Base-by-base conservation (phyloP, 1,140 invertebrate genomes). In the Euwallacea similis region DNA sequence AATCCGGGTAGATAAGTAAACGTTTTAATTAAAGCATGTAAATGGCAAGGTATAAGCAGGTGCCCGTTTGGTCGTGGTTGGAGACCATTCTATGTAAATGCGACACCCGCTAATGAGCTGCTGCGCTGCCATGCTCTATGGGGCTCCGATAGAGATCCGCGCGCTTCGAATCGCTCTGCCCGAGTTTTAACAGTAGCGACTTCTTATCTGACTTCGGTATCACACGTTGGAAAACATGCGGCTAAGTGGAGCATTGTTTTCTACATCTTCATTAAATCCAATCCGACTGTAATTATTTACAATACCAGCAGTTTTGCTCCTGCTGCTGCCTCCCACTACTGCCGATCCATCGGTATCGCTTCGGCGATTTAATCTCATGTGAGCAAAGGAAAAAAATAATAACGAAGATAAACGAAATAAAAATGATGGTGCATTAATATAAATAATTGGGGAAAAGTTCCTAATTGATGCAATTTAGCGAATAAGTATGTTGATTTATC, bases 31-130 rank as follows among this genome's bases (percentile, higher is more conserved):
- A 76, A 76, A 75, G 72, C 70, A 76, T 75, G 73, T 64, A 76
- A 76, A 75, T 75, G 66, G 10, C 59, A 10, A 42, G 9, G 42
- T 13, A 21, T 41, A 69, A 70, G 69, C 74, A 76, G 75, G 75
- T 76, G 75, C 73, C 70, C 74, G 66, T 67, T 66, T 73, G 71
- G 11, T 50, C 73, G 72, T 72, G 74, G 75, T 53, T 66, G 56
- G 47, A 42, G 69, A 60, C 78, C 75, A 79, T 79, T 79, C 78
- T 79, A 79, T 79, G 78, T 77, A 79, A 79, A 79, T 79, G 77
- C 76, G 77, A 78, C 78, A 79, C 74, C 78, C 78, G 76, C 78
- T 79, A 79, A 79, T 79, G 77, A 79, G 78, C 64, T 73, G 70
- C 70, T 33, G 21, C 63, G 65, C 58, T 63, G 60, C 44, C 60